These are phyloP conservation scores for Accipiter cooperii DNA, from an alignment of 2,113 vertebrate genomes.

Conservation along the genomic window DNA sequence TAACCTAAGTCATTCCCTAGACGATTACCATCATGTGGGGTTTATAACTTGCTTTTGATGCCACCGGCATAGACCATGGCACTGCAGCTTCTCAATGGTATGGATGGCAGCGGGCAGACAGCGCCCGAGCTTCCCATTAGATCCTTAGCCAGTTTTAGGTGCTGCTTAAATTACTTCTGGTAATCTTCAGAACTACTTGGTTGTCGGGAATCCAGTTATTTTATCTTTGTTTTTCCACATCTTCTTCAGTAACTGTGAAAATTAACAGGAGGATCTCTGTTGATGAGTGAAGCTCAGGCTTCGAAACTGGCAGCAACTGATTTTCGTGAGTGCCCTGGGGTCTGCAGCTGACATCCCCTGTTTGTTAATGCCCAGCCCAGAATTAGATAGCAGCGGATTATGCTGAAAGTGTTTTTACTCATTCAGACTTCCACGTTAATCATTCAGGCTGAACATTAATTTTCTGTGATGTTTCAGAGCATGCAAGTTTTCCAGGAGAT, in stretches of 20 bases:
- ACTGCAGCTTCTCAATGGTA: neutral
- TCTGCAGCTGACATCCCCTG: neutral
- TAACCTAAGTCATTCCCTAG: neutral
- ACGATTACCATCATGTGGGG: accelerated
- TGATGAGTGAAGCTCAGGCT: neutral
- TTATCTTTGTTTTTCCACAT: neutral
- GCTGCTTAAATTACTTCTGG: neutral
- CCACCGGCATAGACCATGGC: neutral
- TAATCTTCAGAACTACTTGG: neutral
- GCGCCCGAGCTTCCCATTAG: neutral
- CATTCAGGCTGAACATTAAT: neutral
- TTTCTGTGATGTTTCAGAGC: neutral
- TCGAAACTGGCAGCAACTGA: neutral
- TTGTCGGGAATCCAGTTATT: neutral
- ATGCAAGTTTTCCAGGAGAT: neutral
- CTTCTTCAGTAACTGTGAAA: neutral
- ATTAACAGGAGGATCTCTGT: neutral
- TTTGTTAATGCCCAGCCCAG: neutral
- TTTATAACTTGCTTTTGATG: neutral
- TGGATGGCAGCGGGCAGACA: neutral
- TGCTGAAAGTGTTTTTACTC: neutral
- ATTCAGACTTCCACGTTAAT: neutral
- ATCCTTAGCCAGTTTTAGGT: neutral
- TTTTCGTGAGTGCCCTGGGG: neutral
- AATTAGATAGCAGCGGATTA: neutral